Conservation (phyloP, 53 echinoderm and acorn worm species). For the Echinarachnius parma region DNA sequence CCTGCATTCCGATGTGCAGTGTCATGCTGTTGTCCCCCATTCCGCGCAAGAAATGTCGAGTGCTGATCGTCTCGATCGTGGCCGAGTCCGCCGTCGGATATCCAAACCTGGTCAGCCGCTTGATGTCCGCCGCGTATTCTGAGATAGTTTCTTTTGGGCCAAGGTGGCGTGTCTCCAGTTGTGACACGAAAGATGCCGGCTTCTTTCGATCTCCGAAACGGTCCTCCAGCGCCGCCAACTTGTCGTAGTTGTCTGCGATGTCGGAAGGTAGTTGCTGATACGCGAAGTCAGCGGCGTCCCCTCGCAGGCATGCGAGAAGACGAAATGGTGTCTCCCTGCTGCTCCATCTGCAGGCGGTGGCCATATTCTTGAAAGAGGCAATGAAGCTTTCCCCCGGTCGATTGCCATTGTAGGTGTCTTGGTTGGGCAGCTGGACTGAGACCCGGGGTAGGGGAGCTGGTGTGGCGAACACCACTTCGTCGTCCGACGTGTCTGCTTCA, state of each 20-base stretch:
- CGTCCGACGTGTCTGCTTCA: no score
- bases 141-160: constrained; percentile 7
- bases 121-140: constrained; percentile 34
- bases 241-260: neutral
- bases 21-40: constrained; percentile 42
- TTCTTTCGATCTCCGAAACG: constrained; percentile 5
- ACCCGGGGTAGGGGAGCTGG: no score
- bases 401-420: no score
- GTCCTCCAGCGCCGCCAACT: neutral
- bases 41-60: constrained; percentile 24
- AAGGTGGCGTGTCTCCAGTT: neutral
- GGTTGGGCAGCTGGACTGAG: no score
- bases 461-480: no score
- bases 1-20: constrained; percentile 35
- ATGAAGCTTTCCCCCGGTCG: constrained; percentile 33
- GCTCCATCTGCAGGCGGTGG: constrained; percentile 36
- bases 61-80: constrained; percentile 41
- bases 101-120: constrained; percentile 18
- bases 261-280: constrained; percentile 2
- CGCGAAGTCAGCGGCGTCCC: constrained; percentile 39
- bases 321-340: constrained; percentile 26
- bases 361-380: constrained; percentile 5
- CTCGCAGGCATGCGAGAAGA: constrained; percentile 37
- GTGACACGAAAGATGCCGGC: constrained; percentile 10
- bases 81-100: constrained; percentile 31